These are phyloP conservation scores for Paedocypris sp. DNA, from an alignment of 2,113 vertebrate species.

Conservation along the genomic window DNA sequence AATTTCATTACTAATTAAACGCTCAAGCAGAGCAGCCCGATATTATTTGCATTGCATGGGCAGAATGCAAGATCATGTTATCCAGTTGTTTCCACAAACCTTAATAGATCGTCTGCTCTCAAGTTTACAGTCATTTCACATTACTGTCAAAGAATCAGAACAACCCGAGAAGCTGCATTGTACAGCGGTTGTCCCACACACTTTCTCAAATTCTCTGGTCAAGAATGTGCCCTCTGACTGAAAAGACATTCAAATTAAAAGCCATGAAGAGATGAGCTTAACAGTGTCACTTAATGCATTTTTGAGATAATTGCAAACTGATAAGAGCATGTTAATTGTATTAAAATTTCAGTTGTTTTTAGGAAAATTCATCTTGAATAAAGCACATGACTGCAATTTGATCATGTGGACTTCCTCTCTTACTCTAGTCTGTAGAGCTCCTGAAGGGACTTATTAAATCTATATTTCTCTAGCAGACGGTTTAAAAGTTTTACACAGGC, in stretches of 20 bases:
- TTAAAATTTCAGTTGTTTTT: no score
- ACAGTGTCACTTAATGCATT: no score
- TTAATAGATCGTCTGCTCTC: conserved; percentile 23
- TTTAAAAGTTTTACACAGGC: conserved; percentile 49
- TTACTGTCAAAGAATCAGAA: conserved; percentile 11
- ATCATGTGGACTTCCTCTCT: conserved; percentile 37
- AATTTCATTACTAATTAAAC: conserved; percentile 60
- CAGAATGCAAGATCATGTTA: conserved; percentile 37
- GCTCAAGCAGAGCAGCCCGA: conserved; percentile 50
- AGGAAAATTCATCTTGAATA: no score
- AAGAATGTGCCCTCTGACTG: no score
- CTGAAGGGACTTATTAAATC: conserved; percentile 63
- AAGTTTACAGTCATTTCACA: conserved; percentile 10
- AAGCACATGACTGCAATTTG: conserved; percentile 40
- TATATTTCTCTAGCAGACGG: conserved; percentile 51
- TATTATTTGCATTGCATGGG: conserved; percentile 41
- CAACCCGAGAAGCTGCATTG: conserved; percentile 16
- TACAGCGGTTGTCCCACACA: no score
- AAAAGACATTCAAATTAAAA: no score
- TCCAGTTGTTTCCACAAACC: conserved; percentile 18
- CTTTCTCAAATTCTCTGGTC: no score
- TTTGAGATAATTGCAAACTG: no score
- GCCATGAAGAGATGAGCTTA: no score
- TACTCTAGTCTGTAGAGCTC: conserved; percentile 43
- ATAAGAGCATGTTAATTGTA: no score